Conservation (phyloP, 30 jellyfish, hydroid and myxozoan genomes). For the Aurelia sp. region DNA sequence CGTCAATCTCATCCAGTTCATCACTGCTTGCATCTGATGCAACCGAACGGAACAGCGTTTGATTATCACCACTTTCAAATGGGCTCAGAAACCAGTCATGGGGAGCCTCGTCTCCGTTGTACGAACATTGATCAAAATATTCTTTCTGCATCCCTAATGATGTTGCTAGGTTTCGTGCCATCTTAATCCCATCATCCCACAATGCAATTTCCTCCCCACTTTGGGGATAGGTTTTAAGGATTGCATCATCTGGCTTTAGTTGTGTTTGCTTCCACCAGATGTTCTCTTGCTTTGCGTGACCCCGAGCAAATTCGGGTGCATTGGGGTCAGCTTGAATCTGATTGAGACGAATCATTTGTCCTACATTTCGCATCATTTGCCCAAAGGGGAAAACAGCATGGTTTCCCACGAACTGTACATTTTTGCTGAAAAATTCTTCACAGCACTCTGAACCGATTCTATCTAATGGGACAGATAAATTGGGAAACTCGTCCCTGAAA, state of each 20-base stretch:
- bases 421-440: background rate
- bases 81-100: background rate
- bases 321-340: background rate
- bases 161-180: too few relatives aligned
- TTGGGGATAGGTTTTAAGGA: too few relatives aligned
- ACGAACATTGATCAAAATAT: too few relatives aligned
- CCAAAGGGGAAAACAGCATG: background rate
- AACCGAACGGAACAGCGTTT: too few relatives aligned
- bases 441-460: background rate
- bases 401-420: background rate
- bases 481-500: background rate
- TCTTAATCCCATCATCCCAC: too few relatives aligned
- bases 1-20: too few relatives aligned
- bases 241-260: too few relatives aligned
- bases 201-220: too few relatives aligned
- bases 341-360: background rate
- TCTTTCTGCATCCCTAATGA: too few relatives aligned
- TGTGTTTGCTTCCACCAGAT: too few relatives aligned
- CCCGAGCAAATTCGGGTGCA: background rate
- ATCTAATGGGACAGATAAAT: background rate
- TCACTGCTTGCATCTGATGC: too few relatives aligned
- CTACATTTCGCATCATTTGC: background rate
- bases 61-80: background rate
- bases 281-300: too few relatives aligned
- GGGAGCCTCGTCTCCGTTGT: background rate